These are phyloP conservation scores for Lasioglossum figueresi DNA, from an alignment of 2,888 invertebrate genomes.

Conservation along the genomic window DNA sequence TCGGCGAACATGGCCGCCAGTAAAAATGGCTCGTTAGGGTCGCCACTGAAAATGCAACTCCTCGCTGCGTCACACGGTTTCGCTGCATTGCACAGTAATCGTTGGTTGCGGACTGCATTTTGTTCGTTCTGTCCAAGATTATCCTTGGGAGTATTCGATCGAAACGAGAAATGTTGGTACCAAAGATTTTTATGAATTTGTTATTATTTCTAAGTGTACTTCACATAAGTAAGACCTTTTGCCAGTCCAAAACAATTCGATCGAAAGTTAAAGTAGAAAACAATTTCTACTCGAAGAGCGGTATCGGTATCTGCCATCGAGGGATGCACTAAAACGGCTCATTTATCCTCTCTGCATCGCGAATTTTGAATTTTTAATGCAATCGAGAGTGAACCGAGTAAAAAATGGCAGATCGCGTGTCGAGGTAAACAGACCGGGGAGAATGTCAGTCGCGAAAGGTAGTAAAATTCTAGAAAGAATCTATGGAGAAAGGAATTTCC, in stretches of 20 bases:
- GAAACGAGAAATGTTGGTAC: background rate
- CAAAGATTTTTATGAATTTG: background rate
- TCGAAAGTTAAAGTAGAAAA: background rate
- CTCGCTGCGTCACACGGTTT: conserved; percentile 11
- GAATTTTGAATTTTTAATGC: background rate
- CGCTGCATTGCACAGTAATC: background rate
- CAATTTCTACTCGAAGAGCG: background rate
- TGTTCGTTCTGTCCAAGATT: background rate
- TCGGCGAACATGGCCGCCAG: conserved; percentile 43
- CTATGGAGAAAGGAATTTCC: conserved; percentile 42
- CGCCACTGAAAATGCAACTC: conserved; percentile 31
- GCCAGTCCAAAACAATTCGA: background rate
- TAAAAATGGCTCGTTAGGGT: conserved; percentile 54
- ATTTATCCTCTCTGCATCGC: background rate
- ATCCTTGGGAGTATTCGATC: background rate
- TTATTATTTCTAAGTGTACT: too few species aligned
- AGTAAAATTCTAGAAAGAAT: conserved; percentile 17
- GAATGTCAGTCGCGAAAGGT: background rate
- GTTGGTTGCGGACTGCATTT: background rate
- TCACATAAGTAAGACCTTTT: background rate
- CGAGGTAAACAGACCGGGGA: background rate
- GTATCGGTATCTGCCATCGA: background rate
- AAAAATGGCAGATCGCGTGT: background rate
- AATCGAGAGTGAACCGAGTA: background rate
- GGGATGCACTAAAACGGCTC: background rate